phyloP scores from a whole-genome alignment of 1,140 invertebrate genomes.

The Chlorops oryzae region DNA sequence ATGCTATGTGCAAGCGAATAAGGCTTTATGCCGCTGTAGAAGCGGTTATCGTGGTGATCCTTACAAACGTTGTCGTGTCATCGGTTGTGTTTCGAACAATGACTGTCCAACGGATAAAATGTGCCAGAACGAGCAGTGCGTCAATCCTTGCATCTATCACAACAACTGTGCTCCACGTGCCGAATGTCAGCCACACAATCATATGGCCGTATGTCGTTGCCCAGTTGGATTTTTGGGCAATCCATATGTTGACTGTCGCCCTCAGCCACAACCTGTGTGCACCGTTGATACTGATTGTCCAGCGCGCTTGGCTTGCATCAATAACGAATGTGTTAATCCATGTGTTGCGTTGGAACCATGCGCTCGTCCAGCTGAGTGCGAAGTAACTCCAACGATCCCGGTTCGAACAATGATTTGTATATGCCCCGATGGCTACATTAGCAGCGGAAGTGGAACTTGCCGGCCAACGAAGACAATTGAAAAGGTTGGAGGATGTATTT shows the following conservation, averaged over 20 bases:
- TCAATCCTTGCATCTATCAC: slow-evolving; percentile 71
- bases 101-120: slow-evolving; percentile 80
- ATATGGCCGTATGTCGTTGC: slow-evolving; percentile 77
- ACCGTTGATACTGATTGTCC: slow-evolving; percentile 75
- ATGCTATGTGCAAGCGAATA: slow-evolving; percentile 69
- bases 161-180: slow-evolving; percentile 72
- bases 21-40: slow-evolving; percentile 70
- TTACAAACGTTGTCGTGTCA: slow-evolving; percentile 64
- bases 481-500: slow-evolving; percentile 62
- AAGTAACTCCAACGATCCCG: slow-evolving; percentile 71
- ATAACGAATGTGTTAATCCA: slow-evolving; percentile 75
- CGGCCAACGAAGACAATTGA: slow-evolving; percentile 61
- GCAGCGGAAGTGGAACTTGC: slow-evolving; percentile 72
- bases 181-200: slow-evolving; percentile 73
- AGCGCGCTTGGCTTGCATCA: slow-evolving; percentile 69
- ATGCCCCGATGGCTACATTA: slow-evolving; percentile 81
- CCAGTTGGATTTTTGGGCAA: slow-evolving; percentile 66
- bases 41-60: slow-evolving; percentile 77
- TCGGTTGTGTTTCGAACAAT: slow-evolving; percentile 82
- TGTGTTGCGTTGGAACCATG: slow-evolving; percentile 74
- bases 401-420: slow-evolving; percentile 83
- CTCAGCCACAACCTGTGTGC: slow-evolving; percentile 69
- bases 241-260: slow-evolving; percentile 71
- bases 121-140: slow-evolving; percentile 76
- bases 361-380: slow-evolving; percentile 68